Base-by-base conservation (phyloP, 2,888 invertebrate genomes). In the Blastobasis lacticolella region DNA sequence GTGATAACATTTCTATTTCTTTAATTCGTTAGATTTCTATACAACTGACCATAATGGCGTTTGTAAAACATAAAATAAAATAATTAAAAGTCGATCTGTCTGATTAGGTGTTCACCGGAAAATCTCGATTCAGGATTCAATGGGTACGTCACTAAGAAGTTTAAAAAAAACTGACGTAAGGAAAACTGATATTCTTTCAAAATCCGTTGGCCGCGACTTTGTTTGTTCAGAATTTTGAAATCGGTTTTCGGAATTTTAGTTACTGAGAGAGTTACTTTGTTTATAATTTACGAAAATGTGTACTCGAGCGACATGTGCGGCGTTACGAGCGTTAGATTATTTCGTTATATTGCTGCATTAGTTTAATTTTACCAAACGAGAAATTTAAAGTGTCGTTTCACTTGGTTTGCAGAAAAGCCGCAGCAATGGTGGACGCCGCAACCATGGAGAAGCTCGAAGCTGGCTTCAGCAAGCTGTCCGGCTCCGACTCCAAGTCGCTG, bases 401-500 rank as follows among this genome's bases (percentile, higher is more conserved):
- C 23, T 61, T 51, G 63, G 63, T 66, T 91, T 91, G 55, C 89
- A 93, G 93, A 83, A 93, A 91, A 88, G 90, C 91, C 89, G 91
- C 91, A 90, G 89, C 90, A 82, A 96, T 96, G 96, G 96, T 96
- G 90, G 97, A 97, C 90, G 94, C 95, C 78, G 95, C 94, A 85
- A 94, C 94, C 77, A 87, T 95, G 79, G 94, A 96, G 83, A 97
- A 97, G 90, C 90, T 97, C 89, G 97, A 97, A 89, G 92, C 94
- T 82, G 96, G 95, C 73, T 97, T 91, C 90, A 92, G 93, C 91
- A 97, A 96, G 90, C 91, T 97, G 74, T 91, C 92, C 69, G 93
- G 90, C 67, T 95, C 96, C 58, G 95, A 97, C 88, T 97, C 97
- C 83, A 96, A 97, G 89, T 98, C 97, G 56, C 92, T 99, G 86